Evolutionary conservation across 2,888 invertebrate species (phyloP), one percentile per base, ranked within the genome.

Genomic region (Esperia sulphurella): DNA sequence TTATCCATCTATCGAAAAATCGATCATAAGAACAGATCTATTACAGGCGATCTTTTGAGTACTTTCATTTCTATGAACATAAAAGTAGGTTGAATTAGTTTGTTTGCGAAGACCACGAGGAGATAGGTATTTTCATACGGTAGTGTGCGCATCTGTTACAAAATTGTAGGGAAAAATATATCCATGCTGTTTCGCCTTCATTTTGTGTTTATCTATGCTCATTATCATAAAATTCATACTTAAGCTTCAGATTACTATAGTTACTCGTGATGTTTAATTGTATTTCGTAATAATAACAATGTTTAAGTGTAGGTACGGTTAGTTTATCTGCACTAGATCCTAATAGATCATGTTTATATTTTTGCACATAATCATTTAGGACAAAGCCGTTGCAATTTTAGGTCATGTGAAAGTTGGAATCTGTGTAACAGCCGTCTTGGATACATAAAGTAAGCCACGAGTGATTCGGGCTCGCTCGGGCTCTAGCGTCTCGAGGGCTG

Each of bases 61-160:
- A 60, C 61, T 59, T 55, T 35, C 55, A 57, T 57, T 57, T 70
- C 73, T 75, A 75, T n/a, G n/a, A 72, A 75, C 74, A 69, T 71
- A 74, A 72, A 81, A 75, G 67, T 76, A 74, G 79, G 77, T 75
- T 74, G 72, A 51, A 69, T 70, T 67, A 58, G 51, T 73, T 74
- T 72, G 78, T 76, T 74, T 73, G 71, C 67, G 62, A 75, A 74
- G 63, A 67, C 71, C 68, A 76, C 71, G 71, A 73, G 70, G 61
- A 71, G 75, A 72, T 82, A 81, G 82, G 83, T 83, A 83, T 83
- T 84, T 84, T 75, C 65, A 78, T 80, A 72, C 65, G 61, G 70
- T 63, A 66, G 62, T 59, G 60, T 64, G 68, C 65, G 59, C 63
- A 66, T 66, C 62, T 68, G 63, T 51, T 57, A 48, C 47, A 51